These are phyloP conservation scores for Callosobruchus maculatus DNA, from an alignment of 2,888 invertebrate genomes.

Conservation along the genomic window DNA sequence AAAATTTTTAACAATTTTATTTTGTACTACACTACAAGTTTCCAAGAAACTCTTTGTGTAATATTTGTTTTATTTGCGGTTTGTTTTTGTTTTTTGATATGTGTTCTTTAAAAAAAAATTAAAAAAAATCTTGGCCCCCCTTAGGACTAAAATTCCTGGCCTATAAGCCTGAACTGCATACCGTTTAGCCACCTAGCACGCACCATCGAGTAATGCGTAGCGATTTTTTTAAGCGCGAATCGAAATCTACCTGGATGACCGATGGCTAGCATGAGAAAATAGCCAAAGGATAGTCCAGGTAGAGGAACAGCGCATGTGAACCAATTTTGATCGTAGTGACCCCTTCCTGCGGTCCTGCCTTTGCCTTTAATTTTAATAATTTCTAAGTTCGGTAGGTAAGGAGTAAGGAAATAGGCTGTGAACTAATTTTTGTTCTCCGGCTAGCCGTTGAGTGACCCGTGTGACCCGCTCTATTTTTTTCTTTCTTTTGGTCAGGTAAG, in stretches of 20 bases:
- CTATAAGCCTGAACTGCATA: neutral
- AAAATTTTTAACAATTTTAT: too few species aligned
- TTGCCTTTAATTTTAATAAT: neutral
- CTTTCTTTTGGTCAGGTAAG: constrained; percentile 3
- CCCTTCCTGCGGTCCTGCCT: neutral
- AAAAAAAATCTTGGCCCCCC: too few species aligned
- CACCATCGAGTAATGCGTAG: constrained; percentile 10
- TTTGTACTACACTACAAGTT: too few species aligned
- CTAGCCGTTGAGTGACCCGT: constrained; percentile 13
- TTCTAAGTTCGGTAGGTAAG: neutral
- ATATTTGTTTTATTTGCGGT: too few species aligned
- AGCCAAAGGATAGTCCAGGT: constrained; percentile 30
- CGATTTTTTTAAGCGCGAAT: constrained; percentile 11
- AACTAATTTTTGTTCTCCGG: constrained; percentile 15
- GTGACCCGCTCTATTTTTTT: constrained; percentile 27
- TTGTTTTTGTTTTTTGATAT: too few species aligned
- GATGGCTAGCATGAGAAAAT: constrained; percentile 25
- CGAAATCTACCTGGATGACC: neutral
- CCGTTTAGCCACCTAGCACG: constrained; percentile 8
- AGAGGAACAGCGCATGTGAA: constrained; percentile 30
- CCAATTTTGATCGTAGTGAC: constrained; percentile 25
- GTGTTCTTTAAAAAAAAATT: too few species aligned
- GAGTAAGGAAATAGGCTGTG: constrained; percentile 10
- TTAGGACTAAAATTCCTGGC: neutral
- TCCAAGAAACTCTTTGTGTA: too few species aligned